These are phyloP conservation scores for Pangasius larnaudii DNA, from an alignment of 2,797 vertebrate genomes.

Conservation along the genomic window DNA sequence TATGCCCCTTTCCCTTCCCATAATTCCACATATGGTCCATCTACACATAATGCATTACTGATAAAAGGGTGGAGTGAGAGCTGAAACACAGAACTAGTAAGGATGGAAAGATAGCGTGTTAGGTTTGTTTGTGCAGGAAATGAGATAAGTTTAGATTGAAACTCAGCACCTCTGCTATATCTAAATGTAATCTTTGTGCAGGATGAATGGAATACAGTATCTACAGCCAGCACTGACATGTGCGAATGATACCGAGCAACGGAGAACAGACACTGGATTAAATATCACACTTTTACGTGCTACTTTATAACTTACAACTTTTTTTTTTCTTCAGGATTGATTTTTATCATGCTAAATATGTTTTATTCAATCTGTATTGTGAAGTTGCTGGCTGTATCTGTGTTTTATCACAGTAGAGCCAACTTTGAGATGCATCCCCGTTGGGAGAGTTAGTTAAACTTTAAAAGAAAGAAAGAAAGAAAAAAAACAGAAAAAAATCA, in stretches of 20 bases:
- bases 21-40: conserved; percentile 32
- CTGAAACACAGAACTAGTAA: conserved; percentile 34
- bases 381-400: conserved; percentile 41
- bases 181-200: conserved; percentile 60
- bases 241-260: conserved; percentile 40
- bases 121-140: conserved; percentile 59
- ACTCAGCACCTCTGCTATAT: conserved; percentile 57
- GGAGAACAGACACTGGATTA: background rate
- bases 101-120: conserved; percentile 33
- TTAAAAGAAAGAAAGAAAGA: too few species aligned
- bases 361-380: conserved; percentile 44
- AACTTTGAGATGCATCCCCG: background rate
- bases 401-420: conserved; percentile 49
- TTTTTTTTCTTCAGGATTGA: conserved; percentile 27
- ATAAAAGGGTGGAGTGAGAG: conserved; percentile 35
- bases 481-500: background rate
- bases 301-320: background rate
- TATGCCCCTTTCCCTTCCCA: conserved; percentile 18
- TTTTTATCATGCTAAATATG: conserved; percentile 6
- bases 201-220: conserved; percentile 61
- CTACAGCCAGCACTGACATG: conserved; percentile 54
- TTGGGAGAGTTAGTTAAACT: background rate
- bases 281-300: conserved; percentile 1
- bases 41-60: conserved; percentile 5
- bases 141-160: conserved; percentile 61